These are phyloP conservation scores for Suncus etruscus DNA, from an alignment of 2,113 vertebrate genomes.

Conservation along the genomic window DNA sequence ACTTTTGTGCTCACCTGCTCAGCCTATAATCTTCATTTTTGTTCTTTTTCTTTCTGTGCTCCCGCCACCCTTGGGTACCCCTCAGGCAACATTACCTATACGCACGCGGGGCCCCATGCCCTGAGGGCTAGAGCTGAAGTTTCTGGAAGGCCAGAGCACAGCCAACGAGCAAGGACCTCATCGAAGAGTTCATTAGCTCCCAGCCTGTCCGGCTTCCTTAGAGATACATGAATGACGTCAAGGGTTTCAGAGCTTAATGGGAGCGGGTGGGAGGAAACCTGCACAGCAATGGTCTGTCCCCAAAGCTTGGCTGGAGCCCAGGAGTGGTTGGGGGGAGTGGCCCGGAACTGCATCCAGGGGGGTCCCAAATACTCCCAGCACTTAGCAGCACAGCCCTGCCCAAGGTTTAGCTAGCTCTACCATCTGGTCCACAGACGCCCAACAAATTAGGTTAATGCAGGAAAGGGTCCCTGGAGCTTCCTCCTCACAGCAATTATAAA, in stretches of 20 bases:
- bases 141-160: background rate
- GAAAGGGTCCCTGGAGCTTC: slow-evolving; percentile 61
- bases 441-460: slow-evolving; percentile 71
- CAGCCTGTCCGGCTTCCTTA: background rate
- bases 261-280: too few relatives aligned
- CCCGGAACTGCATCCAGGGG: too few relatives aligned
- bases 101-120: background rate
- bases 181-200: background rate
- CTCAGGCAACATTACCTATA: background rate
- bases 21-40: too few relatives aligned
- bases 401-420: slow-evolving; percentile 55
- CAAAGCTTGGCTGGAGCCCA: too few relatives aligned
- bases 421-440: slow-evolving; percentile 51
- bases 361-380: too few relatives aligned
- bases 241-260: slow-evolving; percentile 3
- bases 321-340: too few relatives aligned
- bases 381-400: background rate
- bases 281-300: too few relatives aligned
- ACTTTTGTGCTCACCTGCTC: too few relatives aligned
- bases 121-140: background rate
- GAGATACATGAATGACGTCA: slow-evolving; percentile 35
- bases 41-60: background rate
- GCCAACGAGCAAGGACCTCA: background rate
- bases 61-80: background rate
- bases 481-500: slow-evolving; percentile 77